Evolutionary conservation across 1,140 invertebrate species (phyloP).

Genomic region (Prorops nasuta): DNA sequence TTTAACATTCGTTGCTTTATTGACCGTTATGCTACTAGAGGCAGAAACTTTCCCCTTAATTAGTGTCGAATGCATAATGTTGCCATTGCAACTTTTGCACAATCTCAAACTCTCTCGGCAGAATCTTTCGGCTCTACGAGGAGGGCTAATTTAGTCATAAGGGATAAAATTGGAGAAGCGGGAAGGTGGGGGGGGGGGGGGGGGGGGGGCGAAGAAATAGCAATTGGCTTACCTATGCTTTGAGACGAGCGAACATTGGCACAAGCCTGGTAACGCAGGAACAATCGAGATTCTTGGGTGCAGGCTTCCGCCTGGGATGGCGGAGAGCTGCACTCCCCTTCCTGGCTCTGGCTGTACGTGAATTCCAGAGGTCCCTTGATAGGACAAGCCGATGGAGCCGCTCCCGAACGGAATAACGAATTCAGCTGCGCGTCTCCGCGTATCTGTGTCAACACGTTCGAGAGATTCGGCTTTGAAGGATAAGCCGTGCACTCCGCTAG

Average conservation of each 20-base stretch:
- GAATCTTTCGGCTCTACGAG: too few relatives aligned
- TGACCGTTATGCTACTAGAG: constrained; percentile 30
- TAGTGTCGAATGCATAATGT: too few relatives aligned
- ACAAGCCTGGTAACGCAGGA: constrained; percentile 82
- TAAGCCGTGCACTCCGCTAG: constrained; percentile 51
- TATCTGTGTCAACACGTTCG: constrained; percentile 52
- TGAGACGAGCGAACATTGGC: constrained; percentile 75
- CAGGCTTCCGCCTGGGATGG: constrained; percentile 78
- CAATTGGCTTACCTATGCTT: constrained; percentile 66
- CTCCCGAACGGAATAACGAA: constrained; percentile 63
- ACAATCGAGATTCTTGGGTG: constrained; percentile 74
- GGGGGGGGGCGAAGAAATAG: too few relatives aligned
- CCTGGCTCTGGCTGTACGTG: constrained; percentile 64
- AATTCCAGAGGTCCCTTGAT: constrained; percentile 61
- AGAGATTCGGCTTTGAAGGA: constrained; percentile 35
- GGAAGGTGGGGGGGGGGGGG: too few relatives aligned
- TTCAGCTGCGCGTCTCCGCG: constrained; percentile 59
- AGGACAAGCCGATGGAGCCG: constrained; percentile 57
- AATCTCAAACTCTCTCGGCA: too few relatives aligned
- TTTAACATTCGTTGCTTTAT: constrained; percentile 22
- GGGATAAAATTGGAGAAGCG: too few relatives aligned
- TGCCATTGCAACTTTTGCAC: too few relatives aligned
- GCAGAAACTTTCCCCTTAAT: too few relatives aligned
- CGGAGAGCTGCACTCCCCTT: constrained; percentile 70
- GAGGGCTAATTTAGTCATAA: too few relatives aligned